Conservation (phyloP, 2,888 invertebrate species). For the Pseudococcus longispinus region DNA sequence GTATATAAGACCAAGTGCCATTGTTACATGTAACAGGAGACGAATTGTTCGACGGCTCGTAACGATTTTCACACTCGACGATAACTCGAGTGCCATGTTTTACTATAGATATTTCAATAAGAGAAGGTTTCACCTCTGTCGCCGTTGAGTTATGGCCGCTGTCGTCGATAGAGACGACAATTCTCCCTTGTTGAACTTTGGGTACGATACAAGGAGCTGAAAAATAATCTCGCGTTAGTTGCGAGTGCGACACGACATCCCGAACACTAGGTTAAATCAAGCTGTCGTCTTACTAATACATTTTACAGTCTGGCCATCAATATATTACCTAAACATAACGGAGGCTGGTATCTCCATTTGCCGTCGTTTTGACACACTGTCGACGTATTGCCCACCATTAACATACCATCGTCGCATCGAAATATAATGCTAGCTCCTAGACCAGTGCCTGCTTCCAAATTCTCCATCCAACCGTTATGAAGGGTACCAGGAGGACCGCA, state of each 20-base stretch:
- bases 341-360: conserved; percentile 91
- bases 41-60: conserved; percentile 75
- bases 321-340: conserved; percentile 82
- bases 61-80: conserved; percentile 81
- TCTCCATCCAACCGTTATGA: conserved; percentile 95
- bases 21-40: conserved; percentile 87
- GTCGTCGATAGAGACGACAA: conserved; percentile 69
- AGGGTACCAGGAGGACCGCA: conserved; percentile 93
- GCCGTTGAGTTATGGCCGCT: conserved; percentile 60
- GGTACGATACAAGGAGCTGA: conserved; percentile 93
- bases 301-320: conserved; percentile 51
- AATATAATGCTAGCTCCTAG: conserved; percentile 92
- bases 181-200: conserved; percentile 79
- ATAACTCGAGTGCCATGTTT: conserved; percentile 75
- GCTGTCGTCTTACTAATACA: conserved; percentile 23
- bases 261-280: not conserved
- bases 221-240: conserved; percentile 59
- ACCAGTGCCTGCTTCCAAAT: conserved; percentile 86
- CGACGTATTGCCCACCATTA: conserved; percentile 84
- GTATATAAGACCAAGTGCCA: conserved; percentile 94
- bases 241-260: not conserved
- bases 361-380: conserved; percentile 94
- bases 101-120: conserved; percentile 64
- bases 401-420: conserved; percentile 91
- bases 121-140: conserved; percentile 44